Evolutionary conservation across 2,888 invertebrate genomes (phyloP).

Genomic region (Dugesia japonica): DNA sequence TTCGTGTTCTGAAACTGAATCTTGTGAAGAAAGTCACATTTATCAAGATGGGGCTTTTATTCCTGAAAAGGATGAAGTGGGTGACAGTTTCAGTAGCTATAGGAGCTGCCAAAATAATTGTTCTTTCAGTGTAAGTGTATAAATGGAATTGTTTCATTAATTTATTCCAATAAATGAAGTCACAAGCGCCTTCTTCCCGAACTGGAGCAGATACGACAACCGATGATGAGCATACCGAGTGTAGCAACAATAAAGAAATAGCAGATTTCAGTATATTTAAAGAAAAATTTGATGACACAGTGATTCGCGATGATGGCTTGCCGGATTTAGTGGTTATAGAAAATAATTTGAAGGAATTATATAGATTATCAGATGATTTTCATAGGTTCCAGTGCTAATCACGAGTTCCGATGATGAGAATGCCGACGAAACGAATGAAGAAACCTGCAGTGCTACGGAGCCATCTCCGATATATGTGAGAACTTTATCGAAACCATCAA

Average conservation of each 20-base stretch:
- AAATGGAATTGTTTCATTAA: too few relatives aligned
- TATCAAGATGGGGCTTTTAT: too few relatives aligned
- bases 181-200: neutral
- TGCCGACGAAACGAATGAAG: too few relatives aligned
- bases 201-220: neutral
- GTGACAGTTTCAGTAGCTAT: neutral
- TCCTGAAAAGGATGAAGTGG: neutral
- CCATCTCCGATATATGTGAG: too few relatives aligned
- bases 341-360: too few relatives aligned
- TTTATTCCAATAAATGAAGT: neutral
- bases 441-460: too few relatives aligned
- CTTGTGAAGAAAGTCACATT: neutral
- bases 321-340: too few relatives aligned
- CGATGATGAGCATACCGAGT: neutral
- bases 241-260: neutral
- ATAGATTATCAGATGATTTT: too few relatives aligned
- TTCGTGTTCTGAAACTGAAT: neutral
- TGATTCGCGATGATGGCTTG: neutral
- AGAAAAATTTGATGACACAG: neutral
- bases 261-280: neutral
- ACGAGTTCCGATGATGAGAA: too few relatives aligned
- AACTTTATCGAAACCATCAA: too few relatives aligned
- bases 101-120: neutral
- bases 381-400: too few relatives aligned
- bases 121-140: neutral